A percentile compares a stretch with the other conserved stretches of the same genome.
Evolutionary conservation across 2,113 vertebrate genomes (phyloP).

Genomic region (Synchiropus splendidus): DNA sequence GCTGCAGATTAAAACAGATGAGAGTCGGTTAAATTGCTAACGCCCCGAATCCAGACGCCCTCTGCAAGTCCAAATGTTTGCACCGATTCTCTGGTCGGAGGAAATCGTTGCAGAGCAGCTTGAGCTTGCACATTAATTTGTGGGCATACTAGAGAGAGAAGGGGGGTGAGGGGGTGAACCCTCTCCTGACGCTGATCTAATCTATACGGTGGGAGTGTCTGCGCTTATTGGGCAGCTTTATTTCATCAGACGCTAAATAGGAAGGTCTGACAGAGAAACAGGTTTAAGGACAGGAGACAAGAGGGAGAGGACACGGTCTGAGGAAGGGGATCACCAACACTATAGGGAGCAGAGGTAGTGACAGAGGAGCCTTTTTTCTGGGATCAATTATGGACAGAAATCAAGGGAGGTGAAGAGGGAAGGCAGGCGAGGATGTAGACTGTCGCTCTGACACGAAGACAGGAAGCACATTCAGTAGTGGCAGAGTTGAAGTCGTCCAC

Average conservation of each 20-base stretch:
- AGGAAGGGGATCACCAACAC: no score
- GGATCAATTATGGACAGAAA: no score
- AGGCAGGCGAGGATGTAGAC: no score
- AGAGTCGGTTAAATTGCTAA: conserved; percentile 41
- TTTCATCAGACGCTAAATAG: conserved; percentile 51
- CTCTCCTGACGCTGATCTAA: conserved; percentile 37
- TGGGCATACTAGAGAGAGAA: conserved; percentile 44
- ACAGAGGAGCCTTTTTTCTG: no score
- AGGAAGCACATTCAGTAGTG: no score
- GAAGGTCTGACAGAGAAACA: conserved; percentile 2
- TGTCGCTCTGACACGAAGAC: no score
- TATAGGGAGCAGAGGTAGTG: no score
- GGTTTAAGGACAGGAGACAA: conserved; percentile 36
- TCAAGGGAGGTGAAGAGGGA: no score
- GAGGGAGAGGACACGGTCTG: no score
- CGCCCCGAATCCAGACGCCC: conserved; percentile 8
- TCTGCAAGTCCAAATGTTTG: conserved; percentile 31
- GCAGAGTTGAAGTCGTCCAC: no score
- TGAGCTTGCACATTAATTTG: conserved; percentile 46
- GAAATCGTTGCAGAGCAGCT: conserved; percentile 47
- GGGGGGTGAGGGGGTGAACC: no score
- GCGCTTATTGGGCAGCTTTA: conserved; percentile 43
- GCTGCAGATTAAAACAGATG: conserved; percentile 60
- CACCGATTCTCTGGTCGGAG: conserved; percentile 26
- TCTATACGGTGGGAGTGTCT: conserved; percentile 35